Percentiles rank a stretch among this genome's conserved stretches.
phyloP scores from a whole-genome alignment of 1,140 invertebrate species.

The Drosophila lowei region DNA sequence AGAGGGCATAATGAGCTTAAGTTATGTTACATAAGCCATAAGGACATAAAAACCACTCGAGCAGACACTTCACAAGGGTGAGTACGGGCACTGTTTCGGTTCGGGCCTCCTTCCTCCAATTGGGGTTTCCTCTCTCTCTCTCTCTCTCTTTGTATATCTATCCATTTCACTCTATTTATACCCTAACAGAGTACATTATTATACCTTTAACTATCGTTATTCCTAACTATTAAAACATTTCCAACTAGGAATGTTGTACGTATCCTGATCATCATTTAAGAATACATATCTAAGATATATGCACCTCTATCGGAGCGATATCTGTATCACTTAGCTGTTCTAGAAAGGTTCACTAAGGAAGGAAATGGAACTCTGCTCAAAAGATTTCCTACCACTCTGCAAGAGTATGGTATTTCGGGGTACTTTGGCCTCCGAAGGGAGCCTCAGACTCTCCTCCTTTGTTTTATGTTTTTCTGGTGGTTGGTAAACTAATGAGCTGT shows the following conservation, averaged over 20 bases:
- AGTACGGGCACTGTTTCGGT: slow-evolving; percentile 8
- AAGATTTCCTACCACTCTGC: background rate
- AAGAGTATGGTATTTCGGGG: slow-evolving; percentile 5
- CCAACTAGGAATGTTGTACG: too few relatives aligned
- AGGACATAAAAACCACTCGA: slow-evolving; percentile 80
- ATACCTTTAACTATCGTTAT: too few relatives aligned
- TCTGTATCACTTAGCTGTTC: too few relatives aligned
- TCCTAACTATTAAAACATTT: too few relatives aligned
- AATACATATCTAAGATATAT: too few relatives aligned
- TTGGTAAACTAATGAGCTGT: slow-evolving; percentile 77
- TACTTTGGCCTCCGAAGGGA: background rate
- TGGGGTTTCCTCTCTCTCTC: slow-evolving; percentile 6
- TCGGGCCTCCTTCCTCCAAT: too few relatives aligned
- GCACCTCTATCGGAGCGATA: too few relatives aligned
- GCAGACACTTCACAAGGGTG: slow-evolving; percentile 67
- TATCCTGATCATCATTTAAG: too few relatives aligned
- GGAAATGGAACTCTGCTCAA: too few relatives aligned
- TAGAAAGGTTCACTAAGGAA: too few relatives aligned
- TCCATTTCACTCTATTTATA: background rate
- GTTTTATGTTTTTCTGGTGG: slow-evolving; percentile 47
- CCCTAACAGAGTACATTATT: too few relatives aligned
- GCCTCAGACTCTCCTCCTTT: slow-evolving; percentile 1
- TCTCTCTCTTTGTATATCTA: too few relatives aligned
- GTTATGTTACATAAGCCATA: slow-evolving; percentile 80
- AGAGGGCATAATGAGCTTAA: slow-evolving; percentile 72